Conservation (phyloP, 2,888 invertebrate species). For the Heliconius ismenius region DNA sequence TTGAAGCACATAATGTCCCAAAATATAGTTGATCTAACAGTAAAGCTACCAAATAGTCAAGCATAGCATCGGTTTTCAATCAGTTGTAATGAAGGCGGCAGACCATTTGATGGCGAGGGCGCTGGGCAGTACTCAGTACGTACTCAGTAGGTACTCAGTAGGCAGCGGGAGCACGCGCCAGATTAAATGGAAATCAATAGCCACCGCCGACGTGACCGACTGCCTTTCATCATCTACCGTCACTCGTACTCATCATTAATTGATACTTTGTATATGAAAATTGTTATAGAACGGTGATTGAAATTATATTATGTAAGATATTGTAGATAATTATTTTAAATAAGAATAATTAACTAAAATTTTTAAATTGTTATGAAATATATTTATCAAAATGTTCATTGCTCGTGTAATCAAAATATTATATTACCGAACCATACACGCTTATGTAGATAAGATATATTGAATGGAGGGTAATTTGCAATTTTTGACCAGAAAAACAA, state of each 20-base stretch:
- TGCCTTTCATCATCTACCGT: constrained; percentile 51
- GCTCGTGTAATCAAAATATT: neutral
- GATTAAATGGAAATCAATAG: constrained; percentile 81
- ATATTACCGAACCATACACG: neutral
- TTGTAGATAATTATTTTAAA: neutral
- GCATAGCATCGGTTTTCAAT: constrained; percentile 59
- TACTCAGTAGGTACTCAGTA: constrained; percentile 30
- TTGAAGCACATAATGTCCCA: neutral
- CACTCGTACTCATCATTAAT: constrained; percentile 28
- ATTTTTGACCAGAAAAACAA: neutral
- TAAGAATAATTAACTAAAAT: neutral
- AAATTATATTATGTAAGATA: neutral
- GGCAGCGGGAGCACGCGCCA: constrained; percentile 75
- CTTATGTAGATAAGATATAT: neutral
- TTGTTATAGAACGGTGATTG: neutral
- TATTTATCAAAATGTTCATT: no score
- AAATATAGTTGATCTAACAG: neutral
- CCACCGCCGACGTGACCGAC: constrained; percentile 71
- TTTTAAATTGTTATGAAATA: neutral
- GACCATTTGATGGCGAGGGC: constrained; percentile 62
- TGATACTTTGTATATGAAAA: neutral
- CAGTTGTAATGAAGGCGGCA: constrained; percentile 64
- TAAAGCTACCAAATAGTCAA: constrained; percentile 36
- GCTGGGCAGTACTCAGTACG: constrained; percentile 40
- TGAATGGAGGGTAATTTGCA: neutral